Conservation (phyloP, 1,140 invertebrate genomes). For the Coelopa frigida region DNA sequence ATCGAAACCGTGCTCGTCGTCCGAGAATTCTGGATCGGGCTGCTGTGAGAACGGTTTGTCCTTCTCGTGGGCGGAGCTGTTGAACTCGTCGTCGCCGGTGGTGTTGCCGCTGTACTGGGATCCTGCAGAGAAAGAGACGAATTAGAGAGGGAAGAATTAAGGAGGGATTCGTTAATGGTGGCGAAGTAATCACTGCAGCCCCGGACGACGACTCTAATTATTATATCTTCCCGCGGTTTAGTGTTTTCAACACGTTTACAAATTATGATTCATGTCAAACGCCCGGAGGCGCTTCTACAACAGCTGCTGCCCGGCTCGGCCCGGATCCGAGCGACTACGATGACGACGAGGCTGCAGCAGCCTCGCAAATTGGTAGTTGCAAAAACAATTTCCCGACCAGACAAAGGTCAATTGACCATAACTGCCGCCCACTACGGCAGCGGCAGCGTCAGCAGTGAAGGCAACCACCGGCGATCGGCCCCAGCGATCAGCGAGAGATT, state of each 20-base stretch:
- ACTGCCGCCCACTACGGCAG: not conserved
- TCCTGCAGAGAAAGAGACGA: constrained; percentile 47
- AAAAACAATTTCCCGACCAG: not conserved
- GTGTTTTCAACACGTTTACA: too few relatives aligned
- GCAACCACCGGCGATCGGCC: not conserved
- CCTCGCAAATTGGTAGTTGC: not conserved
- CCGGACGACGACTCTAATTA: too few relatives aligned
- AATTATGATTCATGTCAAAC: too few relatives aligned
- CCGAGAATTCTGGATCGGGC: constrained; percentile 48
- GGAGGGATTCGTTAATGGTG: too few relatives aligned
- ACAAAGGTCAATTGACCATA: constrained; percentile 2
- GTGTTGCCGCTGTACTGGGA: constrained; percentile 54
- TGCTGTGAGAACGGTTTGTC: constrained; percentile 23
- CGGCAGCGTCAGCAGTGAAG: too few relatives aligned
- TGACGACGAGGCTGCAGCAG: too few relatives aligned
- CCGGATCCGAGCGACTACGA: too few relatives aligned
- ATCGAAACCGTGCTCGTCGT: constrained; percentile 54
- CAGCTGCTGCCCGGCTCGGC: too few relatives aligned
- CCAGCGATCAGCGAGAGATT: not conserved
- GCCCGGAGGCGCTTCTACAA: too few relatives aligned
- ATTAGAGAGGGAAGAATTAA: not conserved
- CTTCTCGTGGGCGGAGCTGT: constrained; percentile 17
- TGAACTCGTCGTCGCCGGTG: constrained; percentile 52
- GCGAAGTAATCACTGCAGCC: too few relatives aligned
- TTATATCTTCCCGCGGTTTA: too few relatives aligned